Base-by-base conservation (phyloP, 2,888 invertebrate species). In the Troides aeacus region DNA sequence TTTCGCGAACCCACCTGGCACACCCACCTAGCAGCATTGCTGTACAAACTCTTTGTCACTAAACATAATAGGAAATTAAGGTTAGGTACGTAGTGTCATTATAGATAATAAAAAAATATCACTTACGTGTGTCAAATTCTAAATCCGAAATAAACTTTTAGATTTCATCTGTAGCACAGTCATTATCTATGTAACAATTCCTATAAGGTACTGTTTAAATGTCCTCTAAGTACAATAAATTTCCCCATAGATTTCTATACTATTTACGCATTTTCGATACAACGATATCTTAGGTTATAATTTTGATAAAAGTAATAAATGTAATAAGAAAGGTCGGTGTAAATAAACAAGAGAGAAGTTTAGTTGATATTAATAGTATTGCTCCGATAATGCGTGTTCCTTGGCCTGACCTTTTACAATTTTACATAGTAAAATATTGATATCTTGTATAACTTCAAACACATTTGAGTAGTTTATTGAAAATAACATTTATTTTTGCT, bases 221-320 rank as follows among this genome's bases (percentile, higher is more conserved):
- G 74, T 71, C 73, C 71, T 69, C 69, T 79, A 79, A 81, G 81
- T 81, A 82, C 77, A 71, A 80, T 81, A 81, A 77, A 76, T 81
- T 78, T 79, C 80, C 77, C 30, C 78, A 82, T 82, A 84, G 76
- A 80, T 87, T 86, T 85, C 84, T 86, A 82, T 79, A 78, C 84
- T 79, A 86, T 89, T 89, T 89, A 90, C 88, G 86, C 84, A 75
- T 74, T 75, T 64, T 62, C 77, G 90, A 91, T 91, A 90, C 82
- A 78, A 76, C 80, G 74, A 76, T 88, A 88, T 88, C 88, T 83
- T 79, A 79, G 85, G 80, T 86, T 89, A 86, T 89, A 87, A 85
- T 83, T 82, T 85, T 84, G 89, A 90, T 88, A 90, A 87, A 84
- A 85, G 78, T 79, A 71, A 73, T 73, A 75, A 73, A 71, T 73